Percentiles rank a stretch among this genome's conserved stretches.
These are phyloP conservation scores for Marmota flaviventris DNA, from an alignment of 2,113 vertebrate species.

Conservation along the genomic window DNA sequence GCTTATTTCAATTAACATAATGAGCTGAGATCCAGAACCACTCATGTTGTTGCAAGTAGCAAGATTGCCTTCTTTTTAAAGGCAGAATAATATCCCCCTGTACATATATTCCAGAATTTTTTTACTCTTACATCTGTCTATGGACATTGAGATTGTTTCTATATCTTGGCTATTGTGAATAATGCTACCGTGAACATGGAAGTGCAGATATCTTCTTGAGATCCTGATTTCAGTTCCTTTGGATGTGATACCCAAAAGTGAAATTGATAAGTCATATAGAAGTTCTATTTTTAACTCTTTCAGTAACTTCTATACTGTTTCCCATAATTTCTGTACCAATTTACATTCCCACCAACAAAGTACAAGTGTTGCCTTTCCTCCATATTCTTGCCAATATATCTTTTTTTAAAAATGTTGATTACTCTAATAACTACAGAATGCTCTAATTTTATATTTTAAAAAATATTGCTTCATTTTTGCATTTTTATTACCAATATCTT, in stretches of 20 bases:
- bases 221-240: neutral
- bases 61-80: neutral
- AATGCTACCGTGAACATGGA: neutral
- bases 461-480: neutral
- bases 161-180: neutral
- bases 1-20: neutral
- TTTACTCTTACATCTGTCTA: neutral
- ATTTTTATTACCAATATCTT: neutral
- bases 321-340: neutral
- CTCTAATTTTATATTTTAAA: constrained; percentile 1
- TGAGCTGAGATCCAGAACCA: neutral
- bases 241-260: neutral
- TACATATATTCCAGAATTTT: neutral
- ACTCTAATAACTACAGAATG: constrained; percentile 17
- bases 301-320: neutral
- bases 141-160: neutral
- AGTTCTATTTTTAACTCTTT: neutral
- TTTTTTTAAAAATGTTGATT: neutral
- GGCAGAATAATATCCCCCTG: neutral
- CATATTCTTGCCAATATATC: neutral
- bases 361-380: neutral
- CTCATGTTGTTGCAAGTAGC: neutral
- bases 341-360: neutral
- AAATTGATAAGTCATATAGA: neutral
- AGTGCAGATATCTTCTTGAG: neutral